These are phyloP conservation scores for Pterostichus madidus DNA, from an alignment of 2,888 invertebrate species.

Conservation along the genomic window DNA sequence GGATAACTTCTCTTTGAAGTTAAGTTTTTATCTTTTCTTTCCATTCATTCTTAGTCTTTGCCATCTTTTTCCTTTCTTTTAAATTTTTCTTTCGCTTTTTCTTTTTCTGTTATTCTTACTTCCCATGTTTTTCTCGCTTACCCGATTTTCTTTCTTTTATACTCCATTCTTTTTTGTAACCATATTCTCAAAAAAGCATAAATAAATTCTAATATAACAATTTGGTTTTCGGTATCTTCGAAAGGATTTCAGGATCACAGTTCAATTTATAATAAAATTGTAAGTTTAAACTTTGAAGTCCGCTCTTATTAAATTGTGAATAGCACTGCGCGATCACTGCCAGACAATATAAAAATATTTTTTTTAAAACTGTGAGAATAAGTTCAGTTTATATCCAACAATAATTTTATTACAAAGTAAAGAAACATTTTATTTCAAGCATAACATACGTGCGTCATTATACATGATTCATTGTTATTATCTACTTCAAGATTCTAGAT, in stretches of 20 bases:
- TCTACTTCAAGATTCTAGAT: conserved; percentile 65
- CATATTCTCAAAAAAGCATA: too few relatives aligned
- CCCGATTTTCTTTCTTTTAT: too few relatives aligned
- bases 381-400: conserved; percentile 61
- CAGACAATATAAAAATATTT: conserved; percentile 65
- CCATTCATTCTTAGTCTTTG: too few relatives aligned
- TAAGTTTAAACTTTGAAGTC: conserved; percentile 7
- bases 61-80: too few relatives aligned
- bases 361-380: conserved; percentile 64
- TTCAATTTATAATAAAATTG: background rate
- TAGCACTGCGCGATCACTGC: background rate
- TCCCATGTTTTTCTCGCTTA: too few relatives aligned
- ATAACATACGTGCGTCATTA: conserved; percentile 62
- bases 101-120: too few relatives aligned
- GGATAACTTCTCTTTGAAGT: too few relatives aligned
- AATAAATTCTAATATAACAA: too few relatives aligned
- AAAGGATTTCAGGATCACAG: background rate
- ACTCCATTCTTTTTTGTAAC: too few relatives aligned
- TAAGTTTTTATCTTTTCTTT: too few relatives aligned
- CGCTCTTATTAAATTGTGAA: background rate
- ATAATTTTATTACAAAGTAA: conserved; percentile 66
- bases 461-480: conserved; percentile 65
- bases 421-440: conserved; percentile 60
- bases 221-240: too few relatives aligned
- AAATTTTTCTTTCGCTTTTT: too few relatives aligned